Conservation (phyloP, 2,113 vertebrate genomes). For the Chinchilla lanigera region DNA sequence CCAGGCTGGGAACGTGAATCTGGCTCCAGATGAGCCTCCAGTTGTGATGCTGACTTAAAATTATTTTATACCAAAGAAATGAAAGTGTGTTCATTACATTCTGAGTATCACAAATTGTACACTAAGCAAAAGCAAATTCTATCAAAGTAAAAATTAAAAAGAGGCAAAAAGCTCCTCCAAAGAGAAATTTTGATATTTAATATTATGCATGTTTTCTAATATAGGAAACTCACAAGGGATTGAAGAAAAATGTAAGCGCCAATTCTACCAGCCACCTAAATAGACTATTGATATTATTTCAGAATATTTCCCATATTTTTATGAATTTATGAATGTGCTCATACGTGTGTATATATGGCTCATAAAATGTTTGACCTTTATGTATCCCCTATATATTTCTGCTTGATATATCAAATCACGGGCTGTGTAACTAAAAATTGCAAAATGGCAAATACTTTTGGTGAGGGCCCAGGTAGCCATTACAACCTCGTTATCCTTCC, state of each 20-base stretch:
- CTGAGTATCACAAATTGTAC: not conserved
- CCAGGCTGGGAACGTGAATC: not conserved
- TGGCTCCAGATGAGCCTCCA: not conserved
- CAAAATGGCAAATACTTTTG: not conserved
- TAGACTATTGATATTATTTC: not conserved
- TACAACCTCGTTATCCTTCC: not conserved
- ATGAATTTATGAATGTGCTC: not conserved
- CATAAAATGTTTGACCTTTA: conserved; percentile 5
- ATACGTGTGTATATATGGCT: not conserved
- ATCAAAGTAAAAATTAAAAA: not conserved
- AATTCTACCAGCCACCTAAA: not conserved
- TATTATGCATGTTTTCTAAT: not conserved
- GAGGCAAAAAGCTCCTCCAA: not conserved
- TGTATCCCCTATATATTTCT: not conserved
- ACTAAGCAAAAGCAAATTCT: not conserved
- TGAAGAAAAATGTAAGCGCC: not conserved
- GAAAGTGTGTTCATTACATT: not conserved
- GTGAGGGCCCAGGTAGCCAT: not conserved
- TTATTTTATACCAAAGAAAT: not conserved
- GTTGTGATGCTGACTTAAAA: not conserved
- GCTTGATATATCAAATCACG: not conserved
- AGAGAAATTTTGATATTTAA: not conserved
- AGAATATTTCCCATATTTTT: not conserved
- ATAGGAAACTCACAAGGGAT: not conserved
- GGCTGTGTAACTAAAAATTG: not conserved